Evolutionary conservation across 2,113 vertebrate species (phyloP), one percentile per base, ranked within the genome.

Genomic region (Forbesichthys papilliferus): DNA sequence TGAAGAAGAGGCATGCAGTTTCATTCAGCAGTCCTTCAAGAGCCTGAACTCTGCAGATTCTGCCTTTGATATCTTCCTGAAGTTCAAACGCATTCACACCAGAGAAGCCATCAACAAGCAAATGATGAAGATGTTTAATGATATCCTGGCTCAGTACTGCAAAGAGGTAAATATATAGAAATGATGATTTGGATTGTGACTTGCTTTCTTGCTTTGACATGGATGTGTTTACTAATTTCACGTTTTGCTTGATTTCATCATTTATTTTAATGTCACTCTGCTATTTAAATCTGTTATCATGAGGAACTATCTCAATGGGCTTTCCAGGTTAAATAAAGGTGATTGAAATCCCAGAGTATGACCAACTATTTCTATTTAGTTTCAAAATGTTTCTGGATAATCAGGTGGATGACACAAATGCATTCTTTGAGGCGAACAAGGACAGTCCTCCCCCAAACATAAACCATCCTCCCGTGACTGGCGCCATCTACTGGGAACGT

Each of bases 1-100:
- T 71, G 97, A 99, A 87, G 92, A 81, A 85, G 93, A 97, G 71
- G 94, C 95, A 55, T 95, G 93, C 81, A 77, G 60, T 48, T 95
- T 98, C 68, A 94, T 99, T 8, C 93, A 99, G 9, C 91, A 95
- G 69, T 96, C 95, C 53, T 99, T 98, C 79, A 95, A 93, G 82
- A 94, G 82, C 0, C 93, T 96, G 57, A 93, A 94, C 2, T 99
- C 96, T 0, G 95, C 97, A 3, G 92, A 95, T 61, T 91, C 91
- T 16, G 96, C 96, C 0, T 96, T 99, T 73, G 92, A 96, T 69
- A 91, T 98, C 94, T 88, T 98, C 36, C 72, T 95, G 52, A 98
- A 96, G 55, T 98, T 97, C 74, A 95, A 94, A 82, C 89, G 93
- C 52, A 94, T 95, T 64, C 90, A 84, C 59, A 94, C 88, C 20